phyloP scores from a whole-genome alignment of 1,140 invertebrate genomes.

The Potamilus streckersoni region DNA sequence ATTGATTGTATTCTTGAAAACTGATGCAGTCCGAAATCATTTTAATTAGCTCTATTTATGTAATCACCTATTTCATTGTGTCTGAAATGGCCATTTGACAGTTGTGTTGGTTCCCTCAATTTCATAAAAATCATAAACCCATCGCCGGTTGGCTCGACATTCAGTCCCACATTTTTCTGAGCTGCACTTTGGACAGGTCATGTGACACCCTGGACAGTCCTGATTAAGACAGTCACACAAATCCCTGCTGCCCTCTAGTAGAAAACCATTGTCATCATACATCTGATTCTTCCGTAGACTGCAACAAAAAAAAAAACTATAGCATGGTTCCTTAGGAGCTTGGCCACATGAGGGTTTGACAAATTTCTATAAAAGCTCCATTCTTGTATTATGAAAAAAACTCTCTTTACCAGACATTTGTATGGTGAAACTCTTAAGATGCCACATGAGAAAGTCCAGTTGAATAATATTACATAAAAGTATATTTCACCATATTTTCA shows the following conservation, averaged over 20 bases:
- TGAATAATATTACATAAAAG: too few relatives aligned
- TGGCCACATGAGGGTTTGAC: too few relatives aligned
- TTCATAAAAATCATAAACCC: constrained; percentile 62
- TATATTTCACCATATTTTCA: too few relatives aligned
- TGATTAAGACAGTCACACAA: constrained; percentile 82
- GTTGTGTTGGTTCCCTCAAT: constrained; percentile 58
- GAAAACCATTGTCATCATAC: constrained; percentile 67
- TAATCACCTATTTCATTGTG: neutral
- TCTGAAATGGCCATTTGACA: constrained; percentile 38
- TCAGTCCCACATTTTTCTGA: constrained; percentile 76
- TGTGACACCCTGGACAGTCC: constrained; percentile 82
- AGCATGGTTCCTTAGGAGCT: too few relatives aligned
- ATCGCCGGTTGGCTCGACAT: constrained; percentile 69
- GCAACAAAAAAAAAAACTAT: constrained; percentile 17
- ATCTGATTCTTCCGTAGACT: constrained; percentile 56
- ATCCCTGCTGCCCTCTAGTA: constrained; percentile 73
- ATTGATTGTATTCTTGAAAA: too few relatives aligned
- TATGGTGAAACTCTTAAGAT: too few relatives aligned
- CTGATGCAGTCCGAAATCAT: too few relatives aligned
- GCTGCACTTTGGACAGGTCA: constrained; percentile 80
- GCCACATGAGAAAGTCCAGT: too few relatives aligned
- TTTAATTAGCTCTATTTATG: too few relatives aligned
- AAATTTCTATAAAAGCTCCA: too few relatives aligned
- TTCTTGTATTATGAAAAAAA: too few relatives aligned
- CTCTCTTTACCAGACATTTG: too few relatives aligned